Evolutionary conservation across 2,113 vertebrate species (phyloP).

Genomic region (Otolemur garnettii): DNA sequence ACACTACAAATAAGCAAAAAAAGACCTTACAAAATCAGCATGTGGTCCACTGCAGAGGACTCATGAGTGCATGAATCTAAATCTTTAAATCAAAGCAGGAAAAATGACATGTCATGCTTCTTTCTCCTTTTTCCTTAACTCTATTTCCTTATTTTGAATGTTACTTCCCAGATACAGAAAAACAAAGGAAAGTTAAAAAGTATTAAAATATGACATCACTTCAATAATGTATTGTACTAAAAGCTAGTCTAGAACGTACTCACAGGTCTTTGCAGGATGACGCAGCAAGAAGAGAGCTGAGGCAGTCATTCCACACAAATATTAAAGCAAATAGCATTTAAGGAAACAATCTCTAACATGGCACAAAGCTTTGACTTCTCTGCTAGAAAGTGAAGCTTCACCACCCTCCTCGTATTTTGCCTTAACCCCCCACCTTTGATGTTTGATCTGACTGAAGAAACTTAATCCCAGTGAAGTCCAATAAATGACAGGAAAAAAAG

Average conservation of each 20-base stretch:
- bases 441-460: neutral
- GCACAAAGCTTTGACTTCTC: neutral
- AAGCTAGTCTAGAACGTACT: neutral
- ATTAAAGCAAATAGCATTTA: neutral
- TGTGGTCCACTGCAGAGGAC: no score
- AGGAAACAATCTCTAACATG: neutral
- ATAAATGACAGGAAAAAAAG: conserved; percentile 1
- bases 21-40: no score
- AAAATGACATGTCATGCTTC: neutral
- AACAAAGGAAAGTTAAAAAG: neutral
- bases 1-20: no score
- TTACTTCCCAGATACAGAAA: conserved; percentile 25
- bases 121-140: neutral
- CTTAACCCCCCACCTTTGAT: neutral
- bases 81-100: neutral
- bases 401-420: neutral
- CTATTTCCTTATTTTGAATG: neutral
- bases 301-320: neutral
- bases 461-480: neutral
- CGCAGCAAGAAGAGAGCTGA: neutral
- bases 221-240: neutral
- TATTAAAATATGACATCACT: neutral
- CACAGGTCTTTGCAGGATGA: neutral
- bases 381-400: neutral
- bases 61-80: no score